Evolutionary conservation across 2,888 invertebrate species (phyloP), one percentile per base, ranked within the genome.

Genomic region (Aromia moschata): DNA sequence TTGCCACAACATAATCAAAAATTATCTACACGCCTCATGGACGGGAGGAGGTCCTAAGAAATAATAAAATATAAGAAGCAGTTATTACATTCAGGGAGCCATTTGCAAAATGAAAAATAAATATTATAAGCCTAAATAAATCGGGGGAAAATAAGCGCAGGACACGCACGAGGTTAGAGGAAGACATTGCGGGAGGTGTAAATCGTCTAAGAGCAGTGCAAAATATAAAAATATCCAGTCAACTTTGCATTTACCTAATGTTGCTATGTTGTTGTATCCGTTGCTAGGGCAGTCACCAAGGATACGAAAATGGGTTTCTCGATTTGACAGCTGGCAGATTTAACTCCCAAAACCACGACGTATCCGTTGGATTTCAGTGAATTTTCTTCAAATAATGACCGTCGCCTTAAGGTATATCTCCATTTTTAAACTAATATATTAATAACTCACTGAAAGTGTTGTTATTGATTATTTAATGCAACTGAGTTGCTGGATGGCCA

Each of bases 191-290:
- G 38, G 14, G 2, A 41, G 17, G 40, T 41, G 12, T 45, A 53
- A 30, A 58, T 31, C 31, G 15, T 52, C 46, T 33, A 58, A 43
- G 46, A 58, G 43, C 49, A 45, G 65, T 67, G 64, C 64, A 63
- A 64, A 58, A 54, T 61, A 51, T 49, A 56, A 56, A 65, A 58
- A 59, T 58, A 54, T 57, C 46, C 40, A 54, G 44, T 53, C 56
- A 65, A 72, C 69, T 72, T 72, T 62, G 68, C 70, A 69, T 77
- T 79, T 79, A 79, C 79, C 79, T 79, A 77, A 73, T 77, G 79
- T 79, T 78, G 75, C 77, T 79, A 79, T 81, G 81, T 81, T 81
- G 81, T 80, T 81, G 80, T 80, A 80, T 80, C 76, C 79, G 81
- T 81, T 81, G 81, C 81, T 81, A 79, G 74, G 79, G 77, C 78